Base-by-base conservation (phyloP, 2,797 vertebrate species). In the Sebastes diaconus region DNA sequence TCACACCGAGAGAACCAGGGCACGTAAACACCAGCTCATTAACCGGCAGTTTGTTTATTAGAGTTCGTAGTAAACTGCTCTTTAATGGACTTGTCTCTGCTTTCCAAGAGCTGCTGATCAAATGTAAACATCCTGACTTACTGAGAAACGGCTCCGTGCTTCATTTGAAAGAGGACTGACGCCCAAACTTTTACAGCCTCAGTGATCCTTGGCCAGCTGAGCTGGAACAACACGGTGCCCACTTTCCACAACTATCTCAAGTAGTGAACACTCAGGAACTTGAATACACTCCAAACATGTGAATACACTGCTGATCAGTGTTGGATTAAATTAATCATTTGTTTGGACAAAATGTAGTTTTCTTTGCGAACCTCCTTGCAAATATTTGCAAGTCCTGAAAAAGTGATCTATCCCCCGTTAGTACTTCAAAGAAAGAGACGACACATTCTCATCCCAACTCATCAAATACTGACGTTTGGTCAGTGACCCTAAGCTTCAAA, bases 231-330 rank as follows among this genome's bases (percentile, higher is more conserved):
- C 58, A 39, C 2, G 50, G 27, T 39, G 63, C 59, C 36, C 36
- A 68, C 64, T 58, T 32, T 59, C 59, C 75, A 63, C 73, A 78
- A 60, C 79, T 72, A 42, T 58, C 69, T 39, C 32, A 20, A 77
- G 65, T 29, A 27, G 39, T 3, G 58, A 69, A 79, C 54, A 55
- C 39, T 57, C 3, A 1, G 32, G 14, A 30, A 29, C 20, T 54
- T 79, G 66, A 79, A 61, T 3, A 10, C 39, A 6, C 52, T 74
- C 63, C 69, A 81, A 39, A 77, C 54, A 50, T 13, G 24, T 39
- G 60, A 32, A 63, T 18, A 36, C 54, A 46, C 25, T 3, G 9
- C 50, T 30, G 36, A 8, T 39, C 55, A 36, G 18, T 29, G 27
- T 24, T 8, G 54, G 30, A 39, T 14, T 61, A 4, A 5, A 6